Conservation (phyloP, 2,888 invertebrate species). For the Pseudococcus viburni region DNA sequence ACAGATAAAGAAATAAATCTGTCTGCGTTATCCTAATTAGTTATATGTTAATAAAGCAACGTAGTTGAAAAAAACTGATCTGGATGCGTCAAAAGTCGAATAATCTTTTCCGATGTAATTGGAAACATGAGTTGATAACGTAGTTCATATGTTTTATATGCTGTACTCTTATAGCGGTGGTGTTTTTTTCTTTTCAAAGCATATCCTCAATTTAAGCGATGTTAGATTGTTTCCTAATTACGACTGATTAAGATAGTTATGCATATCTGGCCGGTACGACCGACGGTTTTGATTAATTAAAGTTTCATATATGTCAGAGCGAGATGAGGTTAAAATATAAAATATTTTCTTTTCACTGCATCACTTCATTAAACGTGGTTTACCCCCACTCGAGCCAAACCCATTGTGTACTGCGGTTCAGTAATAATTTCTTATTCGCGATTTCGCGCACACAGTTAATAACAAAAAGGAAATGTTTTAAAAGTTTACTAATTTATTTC, state of each 20-base stretch:
- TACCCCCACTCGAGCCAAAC: neutral
- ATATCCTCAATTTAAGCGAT: slow-evolving; percentile 56
- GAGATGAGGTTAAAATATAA: slow-evolving; percentile 29
- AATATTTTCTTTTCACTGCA: slow-evolving; percentile 1
- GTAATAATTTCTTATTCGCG: neutral
- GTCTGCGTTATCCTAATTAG: slow-evolving; percentile 42
- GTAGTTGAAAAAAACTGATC: neutral
- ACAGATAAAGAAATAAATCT: slow-evolving; percentile 10
- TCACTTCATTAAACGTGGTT: neutral
- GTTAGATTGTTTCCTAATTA: slow-evolving; percentile 56
- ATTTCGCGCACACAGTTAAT: neutral
- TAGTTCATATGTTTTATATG: neutral
- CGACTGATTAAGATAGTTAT: slow-evolving; percentile 53
- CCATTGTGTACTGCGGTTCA: neutral
- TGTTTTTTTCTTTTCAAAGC: neutral
- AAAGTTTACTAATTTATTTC: slow-evolving; percentile 15
- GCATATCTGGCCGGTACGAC: slow-evolving; percentile 28
- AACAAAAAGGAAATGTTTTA: slow-evolving; percentile 8
- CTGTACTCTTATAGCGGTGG: neutral
- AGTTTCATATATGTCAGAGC: slow-evolving; percentile 39
- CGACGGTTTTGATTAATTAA: slow-evolving; percentile 43
- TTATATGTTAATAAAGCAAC: neutral
- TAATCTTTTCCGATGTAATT: slow-evolving; percentile 32
- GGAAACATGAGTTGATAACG: slow-evolving; percentile 38
- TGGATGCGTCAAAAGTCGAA: slow-evolving; percentile 35